Percentiles rank a stretch among this genome's conserved stretches.
Conservation (phyloP, 2,113 vertebrate species). For the Trinectes maculatus region DNA sequence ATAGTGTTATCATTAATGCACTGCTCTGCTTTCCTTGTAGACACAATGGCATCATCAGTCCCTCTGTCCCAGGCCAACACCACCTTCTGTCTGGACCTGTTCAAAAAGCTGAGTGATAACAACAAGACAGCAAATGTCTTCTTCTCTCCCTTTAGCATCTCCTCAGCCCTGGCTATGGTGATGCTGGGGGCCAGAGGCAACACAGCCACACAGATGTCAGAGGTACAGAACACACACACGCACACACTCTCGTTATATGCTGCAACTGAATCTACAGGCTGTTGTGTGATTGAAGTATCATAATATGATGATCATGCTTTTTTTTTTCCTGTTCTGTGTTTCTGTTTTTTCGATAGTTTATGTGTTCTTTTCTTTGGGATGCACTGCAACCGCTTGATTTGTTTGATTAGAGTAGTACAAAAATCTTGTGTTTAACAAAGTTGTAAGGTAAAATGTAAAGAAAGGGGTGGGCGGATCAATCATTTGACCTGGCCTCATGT, state of each 20-base stretch:
- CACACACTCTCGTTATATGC: not conserved
- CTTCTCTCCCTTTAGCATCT: slow-evolving; percentile 87
- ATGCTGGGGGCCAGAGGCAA: slow-evolving; percentile 85
- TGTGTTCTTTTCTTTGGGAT: too few species aligned
- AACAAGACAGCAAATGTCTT: slow-evolving; percentile 80
- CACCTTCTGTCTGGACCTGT: slow-evolving; percentile 83
- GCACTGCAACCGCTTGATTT: too few species aligned
- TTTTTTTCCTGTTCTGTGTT: too few species aligned
- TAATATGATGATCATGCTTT: not conserved
- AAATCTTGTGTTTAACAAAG: too few species aligned
- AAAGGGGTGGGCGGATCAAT: too few species aligned
- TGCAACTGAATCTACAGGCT: not conserved
- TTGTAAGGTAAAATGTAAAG: too few species aligned
- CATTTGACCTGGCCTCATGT: not conserved
- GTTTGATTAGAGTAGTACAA: too few species aligned
- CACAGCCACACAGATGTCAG: slow-evolving; percentile 86
- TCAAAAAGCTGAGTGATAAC: slow-evolving; percentile 78
- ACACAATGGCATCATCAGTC: slow-evolving; percentile 59
- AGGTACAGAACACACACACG: slow-evolving; percentile 76
- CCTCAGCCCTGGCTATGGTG: slow-evolving; percentile 86
- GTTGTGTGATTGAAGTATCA: not conserved
- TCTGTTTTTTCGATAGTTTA: too few species aligned
- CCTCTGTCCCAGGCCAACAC: slow-evolving; percentile 80
- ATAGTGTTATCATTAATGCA: not conserved
- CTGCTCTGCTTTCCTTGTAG: slow-evolving; percentile 11